Evolutionary conservation across 2,113 vertebrate species (phyloP), one percentile per base, ranked within the genome.

Genomic region (Progne subis): DNA sequence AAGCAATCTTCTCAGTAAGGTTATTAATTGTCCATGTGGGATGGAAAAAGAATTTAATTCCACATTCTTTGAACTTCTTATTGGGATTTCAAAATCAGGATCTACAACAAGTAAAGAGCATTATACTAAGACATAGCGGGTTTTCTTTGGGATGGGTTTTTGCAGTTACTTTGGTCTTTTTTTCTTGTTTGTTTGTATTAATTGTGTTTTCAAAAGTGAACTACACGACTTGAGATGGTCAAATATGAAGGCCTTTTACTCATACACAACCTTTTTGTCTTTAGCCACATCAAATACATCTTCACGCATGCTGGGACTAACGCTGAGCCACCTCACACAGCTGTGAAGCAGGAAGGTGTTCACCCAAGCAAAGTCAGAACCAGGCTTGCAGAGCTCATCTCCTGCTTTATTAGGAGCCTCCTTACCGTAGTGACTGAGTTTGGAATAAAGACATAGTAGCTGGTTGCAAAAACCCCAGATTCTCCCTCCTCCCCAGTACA

Each of bases 51-150:
- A 83, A 88, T 90, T 90, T 43, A 91, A 86, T 80, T 56, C 37
- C 67, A 94, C 74, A 95, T 91, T 96, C 93, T 90, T 84, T 90
- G 88, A 96, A 92, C 65, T 79, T 96, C 56, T 94, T 68, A 64
- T 7, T 70, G 24, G 26, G 43, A 57, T 91, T 95, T 94, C 82
- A 88, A 96, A 94, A 93, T 71, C 84, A 70, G 65, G 25, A 81
- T 50, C 59, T 50, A 79, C 55, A 81, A 69, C 43, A 83, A 88
- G 37, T 34, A 68, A 56, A 9, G 20, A 92, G 74, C 56, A 74
- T 34, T 32, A 34, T 1, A 67, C 24, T 11, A 53, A 63, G 56
- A 46, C 56, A 64, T 21, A 61, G 28, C 5, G 11, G 10, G 12
- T 8, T 4, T 37, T 52, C 34, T 78, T 8, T 3, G n/a, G 43